Conservation (phyloP, 2,797 vertebrate genomes). For the Gymnodraco acuticeps region DNA sequence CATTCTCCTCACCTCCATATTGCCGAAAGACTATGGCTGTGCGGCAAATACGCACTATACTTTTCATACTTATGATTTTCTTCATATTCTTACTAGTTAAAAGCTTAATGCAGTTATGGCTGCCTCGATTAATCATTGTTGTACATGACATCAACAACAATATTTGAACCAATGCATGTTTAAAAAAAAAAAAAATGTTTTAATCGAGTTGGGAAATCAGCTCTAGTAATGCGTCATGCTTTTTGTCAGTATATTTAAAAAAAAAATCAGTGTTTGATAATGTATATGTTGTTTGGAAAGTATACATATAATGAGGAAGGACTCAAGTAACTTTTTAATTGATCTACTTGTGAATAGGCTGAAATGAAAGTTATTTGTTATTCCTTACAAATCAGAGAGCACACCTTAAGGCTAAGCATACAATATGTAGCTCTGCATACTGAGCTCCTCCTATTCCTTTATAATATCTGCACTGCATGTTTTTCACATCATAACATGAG, state of each 20-base stretch:
- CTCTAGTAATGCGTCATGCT: not conserved
- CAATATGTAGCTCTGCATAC: constrained; percentile 26
- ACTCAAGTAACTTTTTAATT: not conserved
- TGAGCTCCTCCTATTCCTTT: constrained; percentile 15
- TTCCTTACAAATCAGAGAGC: constrained; percentile 30
- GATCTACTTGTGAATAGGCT: constrained; percentile 21
- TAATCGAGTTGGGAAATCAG: too few species aligned
- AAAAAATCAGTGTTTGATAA: not conserved
- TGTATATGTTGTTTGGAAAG: constrained; percentile 12
- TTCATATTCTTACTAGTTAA: too few species aligned
- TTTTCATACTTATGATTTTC: too few species aligned
- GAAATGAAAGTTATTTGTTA: constrained; percentile 39
- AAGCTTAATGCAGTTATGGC: too few species aligned
- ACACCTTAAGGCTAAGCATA: constrained; percentile 37
- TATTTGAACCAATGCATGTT: too few species aligned
- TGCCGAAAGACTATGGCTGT: too few species aligned
- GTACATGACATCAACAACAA: too few species aligned
- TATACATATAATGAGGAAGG: constrained; percentile 5
- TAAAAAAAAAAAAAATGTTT: too few species aligned
- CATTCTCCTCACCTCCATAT: too few species aligned
- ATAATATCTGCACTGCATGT: constrained; percentile 17
- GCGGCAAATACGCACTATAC: too few species aligned
- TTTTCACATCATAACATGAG: constrained; percentile 30
- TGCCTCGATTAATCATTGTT: too few species aligned
- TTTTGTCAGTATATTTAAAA: not conserved